Evolutionary conservation across 2,797 vertebrate genomes (phyloP), one percentile per base, ranked within the genome.

Genomic region (Mionectes olivaceus): DNA sequence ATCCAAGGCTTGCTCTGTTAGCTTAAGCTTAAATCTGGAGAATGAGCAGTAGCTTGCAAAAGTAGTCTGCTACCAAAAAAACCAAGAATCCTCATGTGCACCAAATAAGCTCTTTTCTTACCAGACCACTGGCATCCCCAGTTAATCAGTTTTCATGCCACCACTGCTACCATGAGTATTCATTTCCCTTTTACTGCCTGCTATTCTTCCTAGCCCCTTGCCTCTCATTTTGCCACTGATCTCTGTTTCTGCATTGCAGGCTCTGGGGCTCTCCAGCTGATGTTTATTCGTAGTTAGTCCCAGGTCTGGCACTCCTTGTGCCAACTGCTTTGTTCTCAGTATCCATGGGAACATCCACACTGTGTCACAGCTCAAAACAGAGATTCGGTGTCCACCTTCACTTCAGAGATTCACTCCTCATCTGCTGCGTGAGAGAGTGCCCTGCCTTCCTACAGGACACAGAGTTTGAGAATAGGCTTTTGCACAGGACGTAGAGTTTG

Each of bases 341-440:
- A 96, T 93, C 95, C 94, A 93, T 96, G 94, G 91, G 89, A 93
- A 94, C 91, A 88, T 84, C 41, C 33, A 69, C 41, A 82, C 90
- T 94, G 73, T 89, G 84, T 80, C 9, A 2, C 0, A 0, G 37
- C 70, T 93, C 69, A 76, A 88, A 96, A 78, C 82, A 89, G 76
- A 74, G 69, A 70, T 95, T 91, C 92, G 79, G 88, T 52, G 80
- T 84, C 91, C 93, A 96, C 90, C 93, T 95, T 96, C 24, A 0
- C 61, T 68, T 91, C 83, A 93, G 59, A 83, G 85, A 90, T 84
- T 95, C 85, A 69, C 76, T 91, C 37, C 59, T 95, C 94, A 95
- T 87, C 87, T 78, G 59, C 67, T 83, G 68, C 33, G 10, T 78
- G 43, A 83, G 63, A 87, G 67, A 80, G 57, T 50, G 41, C 15